Conservation (phyloP, 92 coral and sea anemone genomes). For the Heliopora coerulea region DNA sequence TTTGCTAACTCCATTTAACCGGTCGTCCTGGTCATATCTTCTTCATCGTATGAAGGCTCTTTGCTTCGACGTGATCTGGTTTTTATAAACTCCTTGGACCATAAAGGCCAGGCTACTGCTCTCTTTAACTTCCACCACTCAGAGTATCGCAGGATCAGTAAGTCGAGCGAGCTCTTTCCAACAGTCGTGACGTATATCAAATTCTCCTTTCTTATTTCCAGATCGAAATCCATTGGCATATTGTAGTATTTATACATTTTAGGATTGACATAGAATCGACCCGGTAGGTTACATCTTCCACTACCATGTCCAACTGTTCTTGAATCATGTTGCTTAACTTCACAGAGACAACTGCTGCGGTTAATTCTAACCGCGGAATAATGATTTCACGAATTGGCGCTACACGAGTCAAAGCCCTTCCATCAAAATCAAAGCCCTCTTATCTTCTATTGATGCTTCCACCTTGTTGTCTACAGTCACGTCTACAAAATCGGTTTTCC, state of each 20-base stretch:
- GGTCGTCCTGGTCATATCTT: background rate
- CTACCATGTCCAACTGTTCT: too few relatives aligned
- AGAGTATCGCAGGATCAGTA: conserved; percentile 43
- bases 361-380: too few relatives aligned
- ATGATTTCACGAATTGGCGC: too few relatives aligned
- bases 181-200: conserved; percentile 39
- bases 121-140: conserved; percentile 62
- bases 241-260: too few relatives aligned
- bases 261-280: too few relatives aligned
- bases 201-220: conserved; percentile 59
- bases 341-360: too few relatives aligned
- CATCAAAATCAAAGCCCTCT: conserved; percentile 47
- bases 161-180: conserved; percentile 32
- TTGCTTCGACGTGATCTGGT: conserved; percentile 39
- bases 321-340: too few relatives aligned
- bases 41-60: conserved; percentile 21
- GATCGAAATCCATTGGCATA: conserved; percentile 58
- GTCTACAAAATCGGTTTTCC: conserved; percentile 37
- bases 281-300: too few relatives aligned
- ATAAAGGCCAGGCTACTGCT: conserved; percentile 59
- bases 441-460: conserved; percentile 46
- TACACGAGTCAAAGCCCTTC: too few relatives aligned
- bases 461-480: conserved; percentile 2
- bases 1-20: background rate
- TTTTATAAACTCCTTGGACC: conserved; percentile 51